These are phyloP conservation scores for Coptodon bakossiorum DNA, from an alignment of 2,113 vertebrate species.

Conservation along the genomic window DNA sequence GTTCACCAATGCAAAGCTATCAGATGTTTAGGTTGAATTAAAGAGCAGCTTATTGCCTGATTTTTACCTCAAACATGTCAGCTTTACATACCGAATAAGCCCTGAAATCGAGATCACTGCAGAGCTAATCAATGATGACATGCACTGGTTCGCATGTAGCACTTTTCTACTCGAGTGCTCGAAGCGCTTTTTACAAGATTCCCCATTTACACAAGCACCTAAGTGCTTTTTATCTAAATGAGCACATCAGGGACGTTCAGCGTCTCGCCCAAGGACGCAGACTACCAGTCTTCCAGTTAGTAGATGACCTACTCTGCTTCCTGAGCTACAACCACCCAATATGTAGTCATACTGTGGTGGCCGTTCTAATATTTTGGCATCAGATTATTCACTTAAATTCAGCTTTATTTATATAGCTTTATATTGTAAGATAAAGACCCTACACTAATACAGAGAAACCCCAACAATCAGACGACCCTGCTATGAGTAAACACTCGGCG, in stretches of 20 bases:
- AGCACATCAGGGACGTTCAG: not conserved
- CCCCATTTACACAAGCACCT: rapidly evolving
- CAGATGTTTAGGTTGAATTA: not conserved
- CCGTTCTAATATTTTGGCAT: not conserved
- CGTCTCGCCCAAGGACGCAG: rapidly evolving
- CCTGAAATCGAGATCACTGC: not conserved
- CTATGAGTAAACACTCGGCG: not conserved
- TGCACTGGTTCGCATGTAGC: not conserved
- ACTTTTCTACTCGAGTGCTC: not conserved
- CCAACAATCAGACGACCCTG: not conserved
- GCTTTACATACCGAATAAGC: not conserved
- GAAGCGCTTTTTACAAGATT: not conserved
- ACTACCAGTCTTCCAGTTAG: not conserved
- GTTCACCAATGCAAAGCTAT: not conserved
- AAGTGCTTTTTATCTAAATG: not conserved
- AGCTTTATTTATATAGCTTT: not conserved
- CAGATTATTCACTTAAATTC: not conserved
- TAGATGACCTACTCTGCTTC: not conserved
- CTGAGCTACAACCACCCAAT: not conserved
- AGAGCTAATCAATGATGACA: not conserved
- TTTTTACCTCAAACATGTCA: not conserved
- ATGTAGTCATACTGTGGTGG: not conserved
- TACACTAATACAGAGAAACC: not conserved
- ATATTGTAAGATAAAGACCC: not conserved
- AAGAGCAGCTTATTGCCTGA: not conserved